These are phyloP conservation scores for Diaphora mendica DNA, from an alignment of 2,888 invertebrate species.

Conservation along the genomic window DNA sequence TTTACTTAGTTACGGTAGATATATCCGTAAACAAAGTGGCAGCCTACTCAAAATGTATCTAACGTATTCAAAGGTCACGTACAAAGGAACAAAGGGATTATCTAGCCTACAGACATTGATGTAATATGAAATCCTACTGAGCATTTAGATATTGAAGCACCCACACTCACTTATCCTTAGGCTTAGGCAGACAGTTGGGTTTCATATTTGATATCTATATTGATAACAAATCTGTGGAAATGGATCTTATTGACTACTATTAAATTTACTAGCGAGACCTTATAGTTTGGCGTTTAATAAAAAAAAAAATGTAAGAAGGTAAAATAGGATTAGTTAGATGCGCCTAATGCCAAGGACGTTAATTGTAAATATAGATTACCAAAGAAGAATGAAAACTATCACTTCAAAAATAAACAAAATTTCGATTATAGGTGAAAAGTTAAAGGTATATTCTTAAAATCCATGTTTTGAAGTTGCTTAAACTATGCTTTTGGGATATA, in stretches of 20 bases:
- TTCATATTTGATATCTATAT: not conserved
- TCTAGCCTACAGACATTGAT: not conserved
- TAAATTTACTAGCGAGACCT: not conserved
- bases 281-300: not conserved
- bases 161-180: not conserved
- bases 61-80: not conserved
- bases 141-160: conserved; percentile 1
- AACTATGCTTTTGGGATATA: too few relatives aligned
- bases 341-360: not conserved
- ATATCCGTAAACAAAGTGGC: not conserved
- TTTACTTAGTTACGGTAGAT: not conserved
- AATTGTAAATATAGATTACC: not conserved
- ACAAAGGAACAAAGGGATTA: conserved; percentile 4
- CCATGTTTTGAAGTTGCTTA: too few relatives aligned
- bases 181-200: not conserved
- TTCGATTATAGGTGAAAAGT: not conserved
- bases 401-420: too few relatives aligned
- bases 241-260: too few relatives aligned
- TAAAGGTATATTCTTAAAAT: too few relatives aligned
- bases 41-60: not conserved
- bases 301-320: not conserved
- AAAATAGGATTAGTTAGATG: not conserved
- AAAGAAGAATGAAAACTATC: too few relatives aligned
- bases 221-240: not conserved
- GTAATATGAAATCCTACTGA: not conserved